These are phyloP conservation scores for Aphaenogaster rudis DNA, from an alignment of 1,140 invertebrate genomes.

Conservation along the genomic window DNA sequence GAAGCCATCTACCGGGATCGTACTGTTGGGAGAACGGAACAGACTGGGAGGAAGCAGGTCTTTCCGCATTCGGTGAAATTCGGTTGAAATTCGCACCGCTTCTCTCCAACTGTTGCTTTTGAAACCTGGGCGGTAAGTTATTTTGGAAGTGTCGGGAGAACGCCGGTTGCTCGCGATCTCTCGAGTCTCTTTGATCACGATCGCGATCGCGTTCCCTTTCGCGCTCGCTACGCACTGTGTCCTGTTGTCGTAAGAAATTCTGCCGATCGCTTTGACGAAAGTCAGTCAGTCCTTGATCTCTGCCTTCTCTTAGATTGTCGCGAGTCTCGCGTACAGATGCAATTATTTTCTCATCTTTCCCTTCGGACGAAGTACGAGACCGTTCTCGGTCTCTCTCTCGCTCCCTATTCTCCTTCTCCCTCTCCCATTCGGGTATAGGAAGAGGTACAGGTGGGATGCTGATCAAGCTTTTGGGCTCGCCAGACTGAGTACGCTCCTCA, in stretches of 20 bases:
- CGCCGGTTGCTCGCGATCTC: conserved; percentile 85
- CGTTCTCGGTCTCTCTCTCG: conserved; percentile 84
- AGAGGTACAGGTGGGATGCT: conserved; percentile 85
- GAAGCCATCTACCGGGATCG: conserved; percentile 84
- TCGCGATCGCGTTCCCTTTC: conserved; percentile 86
- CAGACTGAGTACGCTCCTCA: conserved; percentile 80
- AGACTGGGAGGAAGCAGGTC: conserved; percentile 76
- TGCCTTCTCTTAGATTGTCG: conserved; percentile 70
- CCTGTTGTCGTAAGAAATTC: conserved; percentile 74
- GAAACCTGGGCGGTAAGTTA: conserved; percentile 94
- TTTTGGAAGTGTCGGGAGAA: conserved; percentile 92
- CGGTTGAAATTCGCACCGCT: conserved; percentile 82
- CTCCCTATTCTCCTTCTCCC: conserved; percentile 86
- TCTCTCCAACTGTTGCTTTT: conserved; percentile 90
- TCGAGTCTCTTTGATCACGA: conserved; percentile 81
- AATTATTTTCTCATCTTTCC: conserved; percentile 84
- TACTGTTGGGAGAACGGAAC: conserved; percentile 87
- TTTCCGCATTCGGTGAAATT: conserved; percentile 83
- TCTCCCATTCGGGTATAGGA: conserved; percentile 88
- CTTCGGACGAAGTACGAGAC: conserved; percentile 87
- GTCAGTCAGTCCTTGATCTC: conserved; percentile 71
- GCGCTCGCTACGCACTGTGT: conserved; percentile 77
- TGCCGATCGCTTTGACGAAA: conserved; percentile 70
- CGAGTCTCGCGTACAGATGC: conserved; percentile 69
- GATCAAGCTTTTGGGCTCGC: conserved; percentile 82